Conservation (phyloP, 2,888 invertebrate species). For the Stenchaetothrips biformis region DNA sequence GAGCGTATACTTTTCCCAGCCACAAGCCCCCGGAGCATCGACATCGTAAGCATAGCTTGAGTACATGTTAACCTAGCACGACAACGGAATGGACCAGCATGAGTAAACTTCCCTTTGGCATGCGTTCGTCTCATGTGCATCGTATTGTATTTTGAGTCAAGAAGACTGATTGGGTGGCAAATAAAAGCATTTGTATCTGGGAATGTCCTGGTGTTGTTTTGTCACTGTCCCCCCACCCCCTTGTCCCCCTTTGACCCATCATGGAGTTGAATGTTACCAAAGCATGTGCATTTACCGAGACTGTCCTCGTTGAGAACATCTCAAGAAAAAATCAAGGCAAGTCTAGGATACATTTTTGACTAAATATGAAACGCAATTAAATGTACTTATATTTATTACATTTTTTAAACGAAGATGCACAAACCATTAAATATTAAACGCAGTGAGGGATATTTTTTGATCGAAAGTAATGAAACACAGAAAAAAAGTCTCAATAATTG, state of each 20-base stretch:
- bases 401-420: not conserved
- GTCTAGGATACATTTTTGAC: not conserved
- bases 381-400: not conserved
- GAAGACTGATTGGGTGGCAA: slow-evolving; percentile 18
- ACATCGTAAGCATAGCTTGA: slow-evolving; percentile 18
- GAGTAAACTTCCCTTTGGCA: not conserved
- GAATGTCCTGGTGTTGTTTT: not conserved
- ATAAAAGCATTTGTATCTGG: slow-evolving; percentile 22
- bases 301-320: not conserved
- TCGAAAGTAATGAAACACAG: too few species aligned
- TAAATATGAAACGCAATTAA: not conserved
- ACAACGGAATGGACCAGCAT: not conserved
- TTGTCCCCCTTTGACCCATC: not conserved
- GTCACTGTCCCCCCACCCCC: not conserved
- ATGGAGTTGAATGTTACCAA: not conserved
- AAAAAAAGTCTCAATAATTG: too few species aligned
- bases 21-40: slow-evolving; percentile 3
- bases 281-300: not conserved
- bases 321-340: not conserved
- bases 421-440: not conserved
- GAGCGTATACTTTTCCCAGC: not conserved
- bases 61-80: slow-evolving; percentile 7
- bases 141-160: slow-evolving; percentile 13
- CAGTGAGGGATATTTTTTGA: too few species aligned
- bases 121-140: not conserved